phyloP scores from a whole-genome alignment of 2,888 invertebrate species.

The Sesamia inferens region DNA sequence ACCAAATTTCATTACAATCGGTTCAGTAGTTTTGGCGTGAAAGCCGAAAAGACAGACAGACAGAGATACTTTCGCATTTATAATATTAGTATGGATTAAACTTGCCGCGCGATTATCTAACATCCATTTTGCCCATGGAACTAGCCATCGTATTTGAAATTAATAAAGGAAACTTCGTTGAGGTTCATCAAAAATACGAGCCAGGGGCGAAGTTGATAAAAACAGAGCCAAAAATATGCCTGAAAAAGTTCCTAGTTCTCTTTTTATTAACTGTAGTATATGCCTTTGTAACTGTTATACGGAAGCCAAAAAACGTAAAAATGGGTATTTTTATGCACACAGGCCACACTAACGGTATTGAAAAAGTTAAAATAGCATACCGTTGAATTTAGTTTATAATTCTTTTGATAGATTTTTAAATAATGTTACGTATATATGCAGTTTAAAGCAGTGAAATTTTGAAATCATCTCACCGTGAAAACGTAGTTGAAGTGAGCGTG shows the following conservation, averaged over 20 bases:
- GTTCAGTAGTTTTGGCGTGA: too few species aligned
- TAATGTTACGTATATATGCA: background rate
- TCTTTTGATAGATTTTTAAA: background rate
- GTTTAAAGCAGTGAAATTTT: too few species aligned
- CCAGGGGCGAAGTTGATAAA: conserved; percentile 22
- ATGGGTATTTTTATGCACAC: conserved; percentile 19
- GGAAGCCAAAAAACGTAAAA: conserved; percentile 28
- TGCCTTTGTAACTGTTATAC: conserved; percentile 16
- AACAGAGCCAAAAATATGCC: conserved; percentile 12
- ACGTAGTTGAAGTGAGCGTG: too few species aligned
- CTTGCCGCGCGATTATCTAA: too few species aligned
- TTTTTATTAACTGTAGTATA: conserved; percentile 23
- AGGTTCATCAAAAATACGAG: conserved; percentile 23
- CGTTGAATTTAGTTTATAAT: background rate
- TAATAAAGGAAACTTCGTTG: conserved; percentile 3
- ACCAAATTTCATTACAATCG: too few species aligned
- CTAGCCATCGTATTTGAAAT: conserved; percentile 3
- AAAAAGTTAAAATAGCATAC: background rate
- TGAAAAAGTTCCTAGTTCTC: conserved; percentile 18
- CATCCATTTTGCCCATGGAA: background rate
- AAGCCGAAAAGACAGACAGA: too few species aligned
- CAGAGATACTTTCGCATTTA: too few species aligned
- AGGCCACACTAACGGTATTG: background rate
- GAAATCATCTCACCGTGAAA: too few species aligned
- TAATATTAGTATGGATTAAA: too few species aligned